Conservation (phyloP, 2,888 invertebrate species). For the Rapana venosa region DNA sequence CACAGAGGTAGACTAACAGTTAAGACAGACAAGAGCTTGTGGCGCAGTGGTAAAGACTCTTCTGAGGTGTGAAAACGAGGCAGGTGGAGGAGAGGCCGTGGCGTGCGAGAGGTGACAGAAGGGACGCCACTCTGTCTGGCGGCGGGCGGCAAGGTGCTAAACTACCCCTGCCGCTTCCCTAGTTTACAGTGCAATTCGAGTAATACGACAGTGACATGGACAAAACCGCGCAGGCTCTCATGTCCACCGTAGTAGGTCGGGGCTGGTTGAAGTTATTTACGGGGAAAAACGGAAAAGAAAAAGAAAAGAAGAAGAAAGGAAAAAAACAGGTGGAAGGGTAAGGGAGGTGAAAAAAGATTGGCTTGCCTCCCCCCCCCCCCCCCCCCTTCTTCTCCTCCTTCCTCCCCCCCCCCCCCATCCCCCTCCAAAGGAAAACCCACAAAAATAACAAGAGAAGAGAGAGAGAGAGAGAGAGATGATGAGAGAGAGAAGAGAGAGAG, state of each 20-base stretch:
- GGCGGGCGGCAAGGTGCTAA: background rate
- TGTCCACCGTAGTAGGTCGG: background rate
- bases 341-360: no score
- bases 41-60: background rate
- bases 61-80: conserved; percentile 2
- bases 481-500: no score
- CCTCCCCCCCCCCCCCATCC: no score
- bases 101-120: conserved; percentile 11
- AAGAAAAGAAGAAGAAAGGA: background rate
- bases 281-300: background rate
- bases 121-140: conserved; percentile 22
- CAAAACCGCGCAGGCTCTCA: conserved; percentile 9
- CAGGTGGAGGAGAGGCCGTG: background rate
- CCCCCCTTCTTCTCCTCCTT: no score
- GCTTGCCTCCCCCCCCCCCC: no score
- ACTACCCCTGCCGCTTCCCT: background rate
- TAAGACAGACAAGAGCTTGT: background rate
- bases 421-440: no score
- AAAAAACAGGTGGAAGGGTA: no score
- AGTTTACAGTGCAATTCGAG: conserved; percentile 18
- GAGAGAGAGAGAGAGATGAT: background rate
- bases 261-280: background rate
- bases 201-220: conserved; percentile 18
- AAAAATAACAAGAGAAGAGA: background rate
- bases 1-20: background rate